phyloP scores from a whole-genome alignment of 2,113 vertebrate genomes.

The Shinisaurus crocodilurus region DNA sequence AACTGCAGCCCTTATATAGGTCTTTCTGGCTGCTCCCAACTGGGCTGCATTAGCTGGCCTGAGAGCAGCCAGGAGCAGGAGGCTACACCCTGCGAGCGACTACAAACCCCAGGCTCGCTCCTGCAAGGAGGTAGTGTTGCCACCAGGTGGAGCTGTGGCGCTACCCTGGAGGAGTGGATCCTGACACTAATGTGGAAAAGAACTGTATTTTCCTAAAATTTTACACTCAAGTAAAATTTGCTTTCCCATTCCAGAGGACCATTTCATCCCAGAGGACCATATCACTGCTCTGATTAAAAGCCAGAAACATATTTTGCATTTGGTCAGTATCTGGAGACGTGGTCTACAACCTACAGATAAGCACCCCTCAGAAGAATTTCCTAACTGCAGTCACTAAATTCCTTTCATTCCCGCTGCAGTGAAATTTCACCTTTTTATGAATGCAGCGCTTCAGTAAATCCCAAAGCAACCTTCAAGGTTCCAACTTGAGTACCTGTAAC shows the following conservation, averaged over 20 bases:
- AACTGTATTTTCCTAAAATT: background rate
- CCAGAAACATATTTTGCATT: slow-evolving; percentile 1
- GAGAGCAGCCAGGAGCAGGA: too few species aligned
- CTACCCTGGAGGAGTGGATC: too few species aligned
- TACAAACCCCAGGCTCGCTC: too few species aligned
- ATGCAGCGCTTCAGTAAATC: background rate
- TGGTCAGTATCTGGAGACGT: slow-evolving; percentile 17
- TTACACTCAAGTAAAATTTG: slow-evolving; percentile 9
- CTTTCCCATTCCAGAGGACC: background rate
- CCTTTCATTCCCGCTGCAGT: background rate
- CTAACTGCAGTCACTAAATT: background rate
- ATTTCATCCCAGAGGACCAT: background rate
- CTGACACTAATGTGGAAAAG: background rate
- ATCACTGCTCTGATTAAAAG: background rate
- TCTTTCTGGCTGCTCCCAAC: too few species aligned
- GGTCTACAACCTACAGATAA: slow-evolving; percentile 5
- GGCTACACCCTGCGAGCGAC: too few species aligned
- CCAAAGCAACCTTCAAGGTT: slow-evolving; percentile 28
- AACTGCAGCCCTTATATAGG: too few species aligned
- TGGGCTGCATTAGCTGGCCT: too few species aligned
- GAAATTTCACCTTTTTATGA: slow-evolving; percentile 6
- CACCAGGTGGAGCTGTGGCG: too few species aligned
- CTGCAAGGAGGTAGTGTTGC: too few species aligned
- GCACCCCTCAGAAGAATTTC: slow-evolving; percentile 17
- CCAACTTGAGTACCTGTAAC: slow-evolving; percentile 11